Percentiles rank a stretch among this genome's conserved stretches.
phyloP scores from a whole-genome alignment of 2,888 invertebrate species.

The Acrobasis suavella region DNA sequence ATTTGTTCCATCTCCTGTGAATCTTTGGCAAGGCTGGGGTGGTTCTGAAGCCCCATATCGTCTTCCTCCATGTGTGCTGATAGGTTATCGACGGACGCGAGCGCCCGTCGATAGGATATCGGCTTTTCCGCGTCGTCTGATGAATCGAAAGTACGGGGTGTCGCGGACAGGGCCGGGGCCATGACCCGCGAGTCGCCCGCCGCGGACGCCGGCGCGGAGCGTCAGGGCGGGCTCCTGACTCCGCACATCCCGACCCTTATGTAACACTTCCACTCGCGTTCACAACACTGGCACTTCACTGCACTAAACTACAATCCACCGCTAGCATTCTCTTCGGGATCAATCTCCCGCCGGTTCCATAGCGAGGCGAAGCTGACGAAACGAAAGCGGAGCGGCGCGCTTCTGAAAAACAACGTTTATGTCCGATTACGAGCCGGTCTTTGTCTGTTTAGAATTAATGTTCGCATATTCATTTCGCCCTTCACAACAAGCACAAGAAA shows the following conservation, averaged over 20 bases:
- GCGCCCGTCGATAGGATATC: constrained; percentile 64
- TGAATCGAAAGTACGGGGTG: constrained; percentile 63
- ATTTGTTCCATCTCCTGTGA: constrained; percentile 86
- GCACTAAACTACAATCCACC: constrained; percentile 48
- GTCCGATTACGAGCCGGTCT: constrained; percentile 65
- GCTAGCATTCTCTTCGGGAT: constrained; percentile 49
- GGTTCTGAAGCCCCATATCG: constrained; percentile 81
- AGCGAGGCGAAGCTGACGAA: constrained; percentile 47
- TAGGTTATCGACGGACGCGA: constrained; percentile 79
- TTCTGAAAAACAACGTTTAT: constrained; percentile 74
- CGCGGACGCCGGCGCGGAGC: constrained; percentile 71
- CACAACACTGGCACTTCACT: constrained; percentile 59
- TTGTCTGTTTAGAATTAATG: constrained; percentile 48
- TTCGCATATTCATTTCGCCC: constrained; percentile 32
- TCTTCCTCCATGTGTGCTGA: constrained; percentile 82
- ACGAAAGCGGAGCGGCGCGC: constrained; percentile 60
- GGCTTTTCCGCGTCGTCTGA: constrained; percentile 53
- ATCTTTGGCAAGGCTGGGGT: constrained; percentile 81
- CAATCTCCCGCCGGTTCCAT: constrained; percentile 72
- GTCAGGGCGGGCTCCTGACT: constrained; percentile 65
- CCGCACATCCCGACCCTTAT: constrained; percentile 69
- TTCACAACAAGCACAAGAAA: constrained; percentile 34
- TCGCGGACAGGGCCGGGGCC: constrained; percentile 96
- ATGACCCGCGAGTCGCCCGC: constrained; percentile 87
- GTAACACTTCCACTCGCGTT: constrained; percentile 59